These are phyloP conservation scores for Sebastes itinus DNA, from an alignment of 2,797 vertebrate genomes.

Conservation along the genomic window DNA sequence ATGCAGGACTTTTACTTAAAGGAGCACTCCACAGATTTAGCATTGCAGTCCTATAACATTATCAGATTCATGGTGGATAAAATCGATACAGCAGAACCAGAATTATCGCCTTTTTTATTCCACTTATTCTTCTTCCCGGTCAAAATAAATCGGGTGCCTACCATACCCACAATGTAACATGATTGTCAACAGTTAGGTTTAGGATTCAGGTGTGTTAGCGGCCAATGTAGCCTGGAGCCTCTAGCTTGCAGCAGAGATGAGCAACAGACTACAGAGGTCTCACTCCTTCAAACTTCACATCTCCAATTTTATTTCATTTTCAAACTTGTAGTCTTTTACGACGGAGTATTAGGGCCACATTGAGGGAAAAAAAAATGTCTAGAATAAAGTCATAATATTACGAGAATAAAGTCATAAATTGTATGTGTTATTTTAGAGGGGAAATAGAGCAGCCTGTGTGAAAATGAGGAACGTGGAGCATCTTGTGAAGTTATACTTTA, in stretches of 20 bases:
- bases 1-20: neutral
- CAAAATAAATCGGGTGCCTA: neutral
- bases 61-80: neutral
- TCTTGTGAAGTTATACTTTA: too few species aligned
- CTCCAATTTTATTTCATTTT: neutral
- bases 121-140: neutral
- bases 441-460: too few species aligned
- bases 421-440: fast-evolving
- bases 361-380: fast-evolving
- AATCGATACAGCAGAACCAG: neutral
- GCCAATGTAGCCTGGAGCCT: neutral
- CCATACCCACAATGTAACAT: neutral
- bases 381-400: too few species aligned
- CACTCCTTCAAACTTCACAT: neutral
- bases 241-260: neutral
- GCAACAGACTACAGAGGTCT: neutral
- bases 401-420: too few species aligned
- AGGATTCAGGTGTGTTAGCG: neutral
- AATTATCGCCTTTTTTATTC: neutral
- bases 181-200: neutral
- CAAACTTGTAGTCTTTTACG: neutral
- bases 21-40: neutral
- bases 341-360: too few species aligned
- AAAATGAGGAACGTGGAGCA: too few species aligned
- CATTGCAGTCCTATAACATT: neutral